Evolutionary conservation across 2,113 vertebrate genomes (phyloP), one percentile per base, ranked within the genome.

Genomic region (Dryoscopus gambensis): DNA sequence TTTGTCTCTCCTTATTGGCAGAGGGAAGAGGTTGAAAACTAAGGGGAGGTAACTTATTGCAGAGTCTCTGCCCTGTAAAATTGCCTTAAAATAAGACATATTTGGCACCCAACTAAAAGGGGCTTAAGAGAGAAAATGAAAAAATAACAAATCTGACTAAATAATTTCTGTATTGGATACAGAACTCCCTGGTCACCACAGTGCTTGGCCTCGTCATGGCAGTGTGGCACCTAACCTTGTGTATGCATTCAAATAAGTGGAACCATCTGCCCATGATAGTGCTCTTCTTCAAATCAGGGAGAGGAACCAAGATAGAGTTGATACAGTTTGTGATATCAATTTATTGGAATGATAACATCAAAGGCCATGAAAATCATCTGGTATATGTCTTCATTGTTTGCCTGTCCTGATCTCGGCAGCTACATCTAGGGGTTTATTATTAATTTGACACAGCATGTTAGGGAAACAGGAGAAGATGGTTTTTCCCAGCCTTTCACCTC

Each of bases 221-320:
- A 0, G 13, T 42, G 31, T 17, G 25, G 62, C 83, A 59, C 11
- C 24, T 42, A 42, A 50, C 11, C 21, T 68, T 27, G 17, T 33
- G 14, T 33, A 52, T 33, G 8, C 0, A 0, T 27, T 14, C 13
- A 42, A 35, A 21, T 50, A 50, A 6, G 13, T 31, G 14, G 13
- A 49, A 67, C 16, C 10, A 25, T 57, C 59, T 40, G 30, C 13
- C 30, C 3, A 4, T 40, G 42, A 35, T 16, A 20, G 35, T 15
- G 24, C 13, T 65, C 10, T 56, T 65, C 35, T 49, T 76, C 31
- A 57, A 42, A 50, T 31, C 30, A 49, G 52, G 62, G 42, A 67
- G 20, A 67, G 20, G 25, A 57, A 57, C 13, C 6, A 35, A 35
- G 19, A 40, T 16, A 49, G 12, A 75, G 13, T 11, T 49, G 42